Percentiles rank a stretch among this genome's conserved stretches.
Conservation (phyloP, 2,888 invertebrate species). For the Cantharis flavilabris region DNA sequence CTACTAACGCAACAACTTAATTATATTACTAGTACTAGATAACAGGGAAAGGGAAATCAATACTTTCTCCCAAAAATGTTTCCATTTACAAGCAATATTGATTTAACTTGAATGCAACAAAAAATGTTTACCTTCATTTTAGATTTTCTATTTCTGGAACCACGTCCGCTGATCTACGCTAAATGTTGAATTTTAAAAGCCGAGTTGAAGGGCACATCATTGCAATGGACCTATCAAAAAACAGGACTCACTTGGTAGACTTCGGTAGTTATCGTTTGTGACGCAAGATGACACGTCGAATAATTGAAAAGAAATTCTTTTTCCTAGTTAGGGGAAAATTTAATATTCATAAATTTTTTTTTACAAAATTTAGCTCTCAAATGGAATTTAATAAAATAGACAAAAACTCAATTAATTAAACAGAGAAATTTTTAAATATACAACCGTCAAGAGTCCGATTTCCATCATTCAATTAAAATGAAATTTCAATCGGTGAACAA, state of each 20-base stretch:
- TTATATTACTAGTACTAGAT: background rate
- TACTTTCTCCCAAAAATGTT: background rate
- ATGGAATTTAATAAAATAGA: too few species aligned
- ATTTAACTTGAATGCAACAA: background rate
- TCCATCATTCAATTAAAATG: too few species aligned
- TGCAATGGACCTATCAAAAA: background rate
- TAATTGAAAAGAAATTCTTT: background rate
- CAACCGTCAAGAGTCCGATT: too few species aligned
- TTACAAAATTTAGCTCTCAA: too few species aligned
- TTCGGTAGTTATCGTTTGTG: background rate
- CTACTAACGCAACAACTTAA: background rate
- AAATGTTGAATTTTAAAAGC: background rate
- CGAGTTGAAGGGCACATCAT: background rate
- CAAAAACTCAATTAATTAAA: too few species aligned
- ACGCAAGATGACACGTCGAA: background rate
- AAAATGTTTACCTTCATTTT: background rate
- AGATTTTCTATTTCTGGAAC: background rate
- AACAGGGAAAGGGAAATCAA: background rate
- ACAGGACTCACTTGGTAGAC: background rate
- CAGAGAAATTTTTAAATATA: too few species aligned
- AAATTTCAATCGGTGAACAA: too few species aligned
- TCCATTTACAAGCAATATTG: background rate
- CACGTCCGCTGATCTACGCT: background rate
- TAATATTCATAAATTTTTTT: too few species aligned
- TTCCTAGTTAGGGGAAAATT: too few species aligned